Base-by-base conservation (phyloP, 2,888 invertebrate genomes). In the Augiades crinisus region DNA sequence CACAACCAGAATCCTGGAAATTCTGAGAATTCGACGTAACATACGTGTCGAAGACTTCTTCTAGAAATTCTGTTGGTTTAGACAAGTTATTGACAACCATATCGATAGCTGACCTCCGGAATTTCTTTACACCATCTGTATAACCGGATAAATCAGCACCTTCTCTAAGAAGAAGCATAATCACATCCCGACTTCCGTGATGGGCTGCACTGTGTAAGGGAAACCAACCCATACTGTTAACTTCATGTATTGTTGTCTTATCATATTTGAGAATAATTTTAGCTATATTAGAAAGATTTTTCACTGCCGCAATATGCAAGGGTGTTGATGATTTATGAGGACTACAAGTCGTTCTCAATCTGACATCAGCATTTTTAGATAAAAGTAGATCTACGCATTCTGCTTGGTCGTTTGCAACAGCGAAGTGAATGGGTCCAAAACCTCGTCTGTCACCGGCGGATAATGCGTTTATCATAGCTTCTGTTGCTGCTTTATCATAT, bases 151-250 rank as follows among this genome's bases (percentile, higher is more conserved):
- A 59, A 56, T 90, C 87, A 2, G 85, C 90, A 5, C 91, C 91
- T 68, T 88, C 81, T 58, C 74, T 69, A 2, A 90, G 64, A 13
- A 90, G 63, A 5, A 84, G 50, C 0, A 63, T 64, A 38, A 92
- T 90, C 41, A 92, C 90, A 54, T 92, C 91, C 62, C 91, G 87
- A 57, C 92, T 92, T 0, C 92, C 92, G 57, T 91, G 86, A 50
- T 90, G 85, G 36, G 91, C 91, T 2, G 90, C 90, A 2, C 84
- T 65, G 44, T 91, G 90, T 21, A 90, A 66, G 8, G 91, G 80
- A 56, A 75, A 78, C 79, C 81, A 81, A 2, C 74, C 74, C 58
- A 68, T 72, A 47, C 73, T 75, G 46, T 86, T 83, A 0, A 86
- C 85, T 67, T 87, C 88, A 38, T 85, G 77, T 16, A 88, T 75